Base-by-base conservation (phyloP, 2,888 invertebrate genomes). In the Enchytraeus crypticus region DNA sequence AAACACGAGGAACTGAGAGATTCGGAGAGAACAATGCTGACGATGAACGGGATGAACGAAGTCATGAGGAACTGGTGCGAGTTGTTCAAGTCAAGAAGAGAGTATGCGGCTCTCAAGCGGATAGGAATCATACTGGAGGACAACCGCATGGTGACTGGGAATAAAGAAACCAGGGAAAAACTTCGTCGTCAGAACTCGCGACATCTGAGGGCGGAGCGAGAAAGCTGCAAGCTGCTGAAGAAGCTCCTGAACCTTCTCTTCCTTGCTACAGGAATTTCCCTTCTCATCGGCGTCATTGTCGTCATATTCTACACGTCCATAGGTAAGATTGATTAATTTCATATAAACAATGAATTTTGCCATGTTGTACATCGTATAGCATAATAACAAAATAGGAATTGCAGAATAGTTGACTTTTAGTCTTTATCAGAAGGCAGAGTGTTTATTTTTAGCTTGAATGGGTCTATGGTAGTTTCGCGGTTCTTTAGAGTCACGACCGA, bases 41-140 rank as follows among this genome's bases (percentile, higher is more conserved):
- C n/a, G n/a, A n/a, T n/a, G n/a, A n/a, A n/a, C n/a, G n/a, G n/a
- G n/a, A n/a, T n/a, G n/a, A n/a, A n/a, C n/a, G n/a, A n/a, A n/a
- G n/a, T n/a, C n/a, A 38, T 38, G 38, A 8, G 54, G 21, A 38
- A 38, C 14, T 54, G 54, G 54, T 23, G 54, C 32, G 54, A 38
- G 21, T 21, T 54, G 1, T 38, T 54, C 54, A n/a, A 34, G 43
- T n/a, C 21, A 5, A 2, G 54, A 38, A 33, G 26, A 27, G 54
- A 54, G 38, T 54, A 54, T 38, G 54, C 54, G 1, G 54, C 54
- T 3, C 54, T 54, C 23, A n/a, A 26, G 23, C 32, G 34, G 54
- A 2, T 54, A 27, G 54, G 33, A 0, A 3, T 54, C 2, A 27
- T 54, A n/a, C 54, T 54, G 3, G 33, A 54, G 54, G 54, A 54